phyloP scores from a whole-genome alignment of 64 coral and sea anemone genomes.

The Stylophora pistillata region DNA sequence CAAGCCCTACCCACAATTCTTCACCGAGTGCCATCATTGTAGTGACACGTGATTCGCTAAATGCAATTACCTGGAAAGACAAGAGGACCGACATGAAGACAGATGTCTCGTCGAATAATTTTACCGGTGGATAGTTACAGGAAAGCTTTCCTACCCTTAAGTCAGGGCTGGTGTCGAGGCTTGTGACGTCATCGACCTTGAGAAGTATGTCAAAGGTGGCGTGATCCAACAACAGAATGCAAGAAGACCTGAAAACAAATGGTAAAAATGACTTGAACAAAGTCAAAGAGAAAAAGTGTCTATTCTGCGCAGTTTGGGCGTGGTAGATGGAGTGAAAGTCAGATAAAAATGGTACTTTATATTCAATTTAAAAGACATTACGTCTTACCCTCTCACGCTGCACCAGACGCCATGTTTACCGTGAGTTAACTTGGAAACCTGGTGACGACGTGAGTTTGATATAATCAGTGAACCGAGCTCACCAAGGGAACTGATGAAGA shows the following conservation, averaged over 20 bases:
- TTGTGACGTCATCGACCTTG: constrained; percentile 54
- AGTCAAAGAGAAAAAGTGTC: background rate
- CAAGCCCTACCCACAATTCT: constrained; percentile 95
- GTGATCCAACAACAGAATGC: constrained; percentile 49
- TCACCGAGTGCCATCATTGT: constrained; percentile 65
- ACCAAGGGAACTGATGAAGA: constrained; percentile 44
- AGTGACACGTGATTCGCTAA: constrained; percentile 78
- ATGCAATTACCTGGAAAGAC: constrained; percentile 68
- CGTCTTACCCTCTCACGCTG: constrained; percentile 58
- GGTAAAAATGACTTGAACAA: background rate
- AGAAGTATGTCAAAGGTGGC: constrained; percentile 54
- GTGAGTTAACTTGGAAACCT: constrained; percentile 53
- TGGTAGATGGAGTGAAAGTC: no score
- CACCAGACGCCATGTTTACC: constrained; percentile 76
- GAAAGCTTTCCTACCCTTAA: background rate
- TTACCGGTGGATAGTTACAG: background rate
- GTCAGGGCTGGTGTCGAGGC: constrained; percentile 23
- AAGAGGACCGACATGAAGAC: background rate
- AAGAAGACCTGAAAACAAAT: constrained; percentile 43
- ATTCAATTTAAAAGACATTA: no score
- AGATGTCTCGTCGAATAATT: background rate
- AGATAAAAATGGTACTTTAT: no score
- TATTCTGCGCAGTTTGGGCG: no score
- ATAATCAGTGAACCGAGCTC: constrained; percentile 56
- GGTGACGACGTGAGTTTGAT: constrained; percentile 61